Percentiles rank a stretch among this genome's conserved stretches.
phyloP scores from a whole-genome alignment of 2,797 vertebrate species.

The Nyctibius grandis region DNA sequence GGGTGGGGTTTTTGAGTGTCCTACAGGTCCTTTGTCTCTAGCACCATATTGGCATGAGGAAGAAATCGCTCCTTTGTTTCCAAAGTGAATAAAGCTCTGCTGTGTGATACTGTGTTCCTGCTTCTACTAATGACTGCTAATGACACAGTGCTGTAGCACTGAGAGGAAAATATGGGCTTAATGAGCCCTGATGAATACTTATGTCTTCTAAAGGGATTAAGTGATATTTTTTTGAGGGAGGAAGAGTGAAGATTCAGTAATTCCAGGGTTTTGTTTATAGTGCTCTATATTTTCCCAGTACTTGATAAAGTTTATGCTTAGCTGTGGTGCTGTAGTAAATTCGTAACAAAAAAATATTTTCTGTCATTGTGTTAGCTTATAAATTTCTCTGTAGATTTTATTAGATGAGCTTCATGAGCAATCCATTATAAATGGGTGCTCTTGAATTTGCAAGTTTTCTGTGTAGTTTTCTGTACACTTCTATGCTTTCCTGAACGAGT shows the following conservation, averaged over 20 bases:
- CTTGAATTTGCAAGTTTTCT: neutral
- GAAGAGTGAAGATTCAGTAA: neutral
- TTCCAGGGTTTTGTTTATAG: neutral
- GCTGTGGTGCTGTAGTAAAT: neutral
- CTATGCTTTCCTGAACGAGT: neutral
- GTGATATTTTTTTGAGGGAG: neutral
- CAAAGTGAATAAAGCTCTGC: neutral
- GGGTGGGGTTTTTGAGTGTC: neutral
- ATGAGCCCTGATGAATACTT: neutral
- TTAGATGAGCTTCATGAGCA: neutral
- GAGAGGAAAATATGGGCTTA: neutral
- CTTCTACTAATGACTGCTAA: neutral
- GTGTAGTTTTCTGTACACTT: neutral
- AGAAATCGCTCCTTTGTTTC: neutral
- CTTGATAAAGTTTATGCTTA: neutral
- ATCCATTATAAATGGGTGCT: neutral
- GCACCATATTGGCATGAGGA: fast-evolving
- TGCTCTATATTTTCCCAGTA: neutral
- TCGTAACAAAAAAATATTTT: neutral
- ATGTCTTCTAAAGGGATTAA: neutral
- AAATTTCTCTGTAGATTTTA: neutral
- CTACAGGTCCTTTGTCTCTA: neutral
- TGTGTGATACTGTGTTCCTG: neutral
- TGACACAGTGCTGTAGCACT: neutral
- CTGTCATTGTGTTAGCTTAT: neutral